Conservation (phyloP, 2,888 invertebrate genomes). For the Crossocerus cetratus region DNA sequence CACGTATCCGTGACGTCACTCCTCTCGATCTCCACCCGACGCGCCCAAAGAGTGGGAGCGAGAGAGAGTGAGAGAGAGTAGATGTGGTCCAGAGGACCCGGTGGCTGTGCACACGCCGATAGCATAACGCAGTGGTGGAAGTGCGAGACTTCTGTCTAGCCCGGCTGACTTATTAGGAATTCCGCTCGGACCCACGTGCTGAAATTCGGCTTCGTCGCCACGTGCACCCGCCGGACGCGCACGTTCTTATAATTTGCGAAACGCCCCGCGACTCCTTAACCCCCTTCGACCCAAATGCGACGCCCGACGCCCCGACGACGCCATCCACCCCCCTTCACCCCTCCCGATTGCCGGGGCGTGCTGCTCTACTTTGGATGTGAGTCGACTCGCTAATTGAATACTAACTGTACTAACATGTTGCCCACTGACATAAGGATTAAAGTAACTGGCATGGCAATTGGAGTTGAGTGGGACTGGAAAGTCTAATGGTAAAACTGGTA, state of each 20-base stretch:
- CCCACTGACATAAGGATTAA: too few relatives aligned
- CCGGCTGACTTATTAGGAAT: constrained; percentile 70
- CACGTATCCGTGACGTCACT: constrained; percentile 70
- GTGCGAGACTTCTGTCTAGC: constrained; percentile 59
- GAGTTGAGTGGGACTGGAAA: too few relatives aligned
- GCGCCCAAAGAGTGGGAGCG: neutral
- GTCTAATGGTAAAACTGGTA: too few relatives aligned
- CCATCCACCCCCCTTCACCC: neutral
- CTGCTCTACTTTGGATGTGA: too few relatives aligned
- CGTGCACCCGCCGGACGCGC: constrained; percentile 64
- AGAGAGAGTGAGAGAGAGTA: too few relatives aligned
- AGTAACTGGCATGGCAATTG: too few relatives aligned
- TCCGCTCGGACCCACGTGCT: constrained; percentile 67
- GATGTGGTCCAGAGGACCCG: too few relatives aligned
- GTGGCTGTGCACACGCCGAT: constrained; percentile 49
- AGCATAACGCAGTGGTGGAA: constrained; percentile 20
- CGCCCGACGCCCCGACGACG: constrained; percentile 14
- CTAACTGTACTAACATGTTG: too few relatives aligned
- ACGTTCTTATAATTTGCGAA: constrained; percentile 68
- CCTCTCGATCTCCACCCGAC: constrained; percentile 48
- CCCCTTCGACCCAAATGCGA: constrained; percentile 10
- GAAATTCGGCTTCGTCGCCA: constrained; percentile 67
- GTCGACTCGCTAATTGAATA: too few relatives aligned
- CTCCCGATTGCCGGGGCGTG: neutral
- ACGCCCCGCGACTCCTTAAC: constrained; percentile 57